A percentile compares a stretch with the other conserved stretches of the same genome.
Evolutionary conservation across 2,113 vertebrate species (phyloP).

Genomic region (Numida meleagris): DNA sequence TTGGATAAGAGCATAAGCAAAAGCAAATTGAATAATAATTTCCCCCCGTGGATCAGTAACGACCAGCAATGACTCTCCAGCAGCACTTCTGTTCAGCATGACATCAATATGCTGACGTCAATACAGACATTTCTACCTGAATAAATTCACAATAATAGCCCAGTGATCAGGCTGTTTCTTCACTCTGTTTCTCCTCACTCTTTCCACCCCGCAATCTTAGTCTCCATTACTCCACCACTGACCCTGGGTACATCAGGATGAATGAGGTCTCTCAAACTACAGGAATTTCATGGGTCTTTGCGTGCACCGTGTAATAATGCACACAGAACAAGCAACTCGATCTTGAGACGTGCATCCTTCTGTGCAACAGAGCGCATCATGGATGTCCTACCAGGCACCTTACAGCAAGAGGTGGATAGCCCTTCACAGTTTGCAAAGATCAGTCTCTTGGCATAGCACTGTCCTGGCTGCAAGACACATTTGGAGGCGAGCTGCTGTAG

Average conservation of each 20-base stretch:
- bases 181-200: not conserved
- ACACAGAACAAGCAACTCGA: not conserved
- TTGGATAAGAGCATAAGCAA: not conserved
- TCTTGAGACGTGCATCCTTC: not conserved
- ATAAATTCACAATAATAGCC: not conserved
- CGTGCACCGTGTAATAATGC: not conserved
- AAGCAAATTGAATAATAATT: not conserved
- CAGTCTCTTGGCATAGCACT: not conserved
- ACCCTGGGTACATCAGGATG: not conserved
- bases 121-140: not conserved
- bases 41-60: not conserved
- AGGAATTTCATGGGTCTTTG: not conserved
- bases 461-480: not conserved
- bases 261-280: not conserved
- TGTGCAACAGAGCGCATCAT: accelerated
- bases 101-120: not conserved
- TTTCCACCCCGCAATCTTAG: not conserved
- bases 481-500: not conserved
- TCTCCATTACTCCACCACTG: accelerated
- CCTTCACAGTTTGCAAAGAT: not conserved
- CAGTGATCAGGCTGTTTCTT: not conserved
- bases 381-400: not conserved
- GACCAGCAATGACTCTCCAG: not conserved
- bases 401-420: not conserved
- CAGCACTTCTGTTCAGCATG: not conserved